Evolutionary conservation across 2,797 vertebrate species (phyloP).

Genomic region (Kryptopterus vitreolus): DNA sequence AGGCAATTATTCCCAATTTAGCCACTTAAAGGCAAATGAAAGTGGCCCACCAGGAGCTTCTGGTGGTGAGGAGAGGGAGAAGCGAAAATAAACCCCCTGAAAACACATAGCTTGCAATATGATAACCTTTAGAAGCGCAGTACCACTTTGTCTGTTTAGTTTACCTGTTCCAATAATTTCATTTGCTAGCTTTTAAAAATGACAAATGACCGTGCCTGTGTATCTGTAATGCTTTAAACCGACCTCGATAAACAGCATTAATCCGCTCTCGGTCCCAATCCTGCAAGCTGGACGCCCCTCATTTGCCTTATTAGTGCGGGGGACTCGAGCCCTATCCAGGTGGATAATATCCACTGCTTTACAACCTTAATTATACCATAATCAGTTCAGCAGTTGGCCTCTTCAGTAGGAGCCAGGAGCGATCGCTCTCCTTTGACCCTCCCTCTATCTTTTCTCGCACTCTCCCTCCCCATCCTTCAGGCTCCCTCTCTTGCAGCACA

Average conservation of each 20-base stretch:
- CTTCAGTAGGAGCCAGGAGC: constrained; percentile 71
- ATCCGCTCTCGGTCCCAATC: constrained; percentile 85
- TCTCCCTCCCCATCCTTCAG: constrained; percentile 43
- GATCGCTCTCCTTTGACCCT: constrained; percentile 54
- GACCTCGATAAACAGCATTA: constrained; percentile 99
- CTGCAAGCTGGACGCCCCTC: constrained; percentile 82
- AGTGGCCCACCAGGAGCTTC: constrained; percentile 57
- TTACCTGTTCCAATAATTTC: constrained; percentile 86
- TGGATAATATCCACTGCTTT: constrained; percentile 98
- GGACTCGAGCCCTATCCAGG: constrained; percentile 94
- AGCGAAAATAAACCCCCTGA: constrained; percentile 1
- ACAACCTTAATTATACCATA: constrained; percentile 98
- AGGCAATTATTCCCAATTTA: constrained; percentile 77
- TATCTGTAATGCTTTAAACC: constrained; percentile 99
- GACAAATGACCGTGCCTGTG: constrained; percentile 97
- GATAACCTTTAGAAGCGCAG: constrained; percentile 73
- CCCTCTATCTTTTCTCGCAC: constrained; percentile 51
- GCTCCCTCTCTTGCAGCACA: constrained; percentile 56
- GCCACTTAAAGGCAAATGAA: constrained; percentile 68
- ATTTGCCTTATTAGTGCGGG: constrained; percentile 90
- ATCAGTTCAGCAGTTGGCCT: constrained; percentile 94
- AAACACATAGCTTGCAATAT: constrained; percentile 54
- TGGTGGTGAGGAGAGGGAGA: constrained; percentile 44
- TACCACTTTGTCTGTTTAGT: constrained; percentile 78
- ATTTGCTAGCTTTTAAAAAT: constrained; percentile 98